Conservation (phyloP, 2,113 vertebrate species). For the Arvicanthis niloticus region DNA sequence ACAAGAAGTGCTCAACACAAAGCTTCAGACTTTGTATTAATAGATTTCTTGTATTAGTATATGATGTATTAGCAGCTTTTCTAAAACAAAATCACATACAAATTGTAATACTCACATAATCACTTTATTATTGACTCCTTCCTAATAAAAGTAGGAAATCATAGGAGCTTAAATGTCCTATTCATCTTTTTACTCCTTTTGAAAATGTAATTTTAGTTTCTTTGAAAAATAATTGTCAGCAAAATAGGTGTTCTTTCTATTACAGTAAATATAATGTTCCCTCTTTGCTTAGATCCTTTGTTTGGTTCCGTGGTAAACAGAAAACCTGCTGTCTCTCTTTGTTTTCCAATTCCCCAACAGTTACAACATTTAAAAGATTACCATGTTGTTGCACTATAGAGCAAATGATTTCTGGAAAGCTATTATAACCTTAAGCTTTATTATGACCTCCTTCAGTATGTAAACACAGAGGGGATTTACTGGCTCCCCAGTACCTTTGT, state of each 20-base stretch:
- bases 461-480: neutral
- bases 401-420: conserved; percentile 14
- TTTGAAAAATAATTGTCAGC: neutral
- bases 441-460: neutral
- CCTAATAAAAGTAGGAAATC: neutral
- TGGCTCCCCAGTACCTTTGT: neutral
- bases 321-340: neutral
- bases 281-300: neutral
- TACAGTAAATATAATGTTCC: neutral
- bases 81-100: neutral
- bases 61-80: neutral
- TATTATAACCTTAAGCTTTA: neutral
- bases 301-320: neutral
- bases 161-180: neutral
- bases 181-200: neutral
- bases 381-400: neutral
- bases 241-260: neutral
- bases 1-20: neutral
- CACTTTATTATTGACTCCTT: neutral
- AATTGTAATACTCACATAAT: neutral
- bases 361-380: neutral
- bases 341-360: neutral
- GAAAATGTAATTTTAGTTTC: neutral
- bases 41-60: neutral
- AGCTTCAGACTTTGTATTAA: neutral